A percentile compares a stretch with the other conserved stretches of the same genome.
Conservation (phyloP, 1,140 invertebrate species). For the Atopsyche davidsoni region DNA sequence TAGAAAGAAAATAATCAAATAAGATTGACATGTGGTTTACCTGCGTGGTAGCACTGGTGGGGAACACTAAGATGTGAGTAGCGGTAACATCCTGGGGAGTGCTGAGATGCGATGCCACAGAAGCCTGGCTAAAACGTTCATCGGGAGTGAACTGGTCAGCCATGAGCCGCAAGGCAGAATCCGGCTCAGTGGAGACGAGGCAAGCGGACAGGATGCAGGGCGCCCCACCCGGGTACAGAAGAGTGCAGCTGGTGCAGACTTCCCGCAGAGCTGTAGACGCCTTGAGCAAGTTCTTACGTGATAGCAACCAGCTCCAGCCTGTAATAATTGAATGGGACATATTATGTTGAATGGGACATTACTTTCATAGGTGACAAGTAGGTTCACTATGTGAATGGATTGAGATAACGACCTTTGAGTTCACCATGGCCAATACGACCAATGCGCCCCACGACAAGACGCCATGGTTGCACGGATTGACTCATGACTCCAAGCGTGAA, state of each 20-base stretch:
- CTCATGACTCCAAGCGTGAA: conserved; percentile 94
- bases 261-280: conserved; percentile 85
- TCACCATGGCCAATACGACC: conserved; percentile 97
- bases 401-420: conserved; percentile 64
- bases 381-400: no score
- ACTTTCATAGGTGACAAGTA: background rate
- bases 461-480: conserved; percentile 86
- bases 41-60: conserved; percentile 93
- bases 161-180: conserved; percentile 88
- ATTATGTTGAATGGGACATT: background rate
- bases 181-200: conserved; percentile 93
- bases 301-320: conserved; percentile 90
- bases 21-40: no score
- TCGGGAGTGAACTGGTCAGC: conserved; percentile 92
- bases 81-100: conserved; percentile 92
- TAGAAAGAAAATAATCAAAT: no score
- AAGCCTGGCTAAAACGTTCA: conserved; percentile 79
- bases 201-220: conserved; percentile 95
- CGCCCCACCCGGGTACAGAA: conserved; percentile 70
- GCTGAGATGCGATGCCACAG: conserved; percentile 75
- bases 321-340: conserved; percentile 3
- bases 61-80: conserved; percentile 98
- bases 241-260: conserved; percentile 81
- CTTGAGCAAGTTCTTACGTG: conserved; percentile 81
- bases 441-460: conserved; percentile 91